phyloP scores from a whole-genome alignment of 2,113 vertebrate species.

The Prinia subflava region DNA sequence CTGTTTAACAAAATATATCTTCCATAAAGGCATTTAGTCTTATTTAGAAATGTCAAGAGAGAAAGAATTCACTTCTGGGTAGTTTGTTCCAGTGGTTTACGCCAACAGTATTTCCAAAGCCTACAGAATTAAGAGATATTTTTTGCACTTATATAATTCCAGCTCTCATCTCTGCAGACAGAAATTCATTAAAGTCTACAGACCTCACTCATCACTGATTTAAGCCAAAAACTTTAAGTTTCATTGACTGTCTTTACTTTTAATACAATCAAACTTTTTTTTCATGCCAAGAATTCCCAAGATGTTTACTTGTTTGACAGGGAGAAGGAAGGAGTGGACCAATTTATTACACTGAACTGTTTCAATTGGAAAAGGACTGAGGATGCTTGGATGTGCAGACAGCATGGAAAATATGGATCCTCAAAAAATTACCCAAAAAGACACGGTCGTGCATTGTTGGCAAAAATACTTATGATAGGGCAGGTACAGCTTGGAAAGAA shows the following conservation, averaged over 20 bases:
- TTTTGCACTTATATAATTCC: conserved; percentile 27
- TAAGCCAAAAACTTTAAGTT: conserved; percentile 1
- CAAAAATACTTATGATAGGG: neutral
- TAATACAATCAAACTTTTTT: neutral
- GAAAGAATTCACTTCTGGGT: conserved; percentile 25
- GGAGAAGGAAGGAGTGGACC: neutral
- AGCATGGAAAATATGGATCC: neutral
- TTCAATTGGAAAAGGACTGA: neutral
- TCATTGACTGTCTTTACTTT: neutral
- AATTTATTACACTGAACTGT: neutral
- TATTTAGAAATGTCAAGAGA: conserved; percentile 44
- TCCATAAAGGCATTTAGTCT: conserved; percentile 47
- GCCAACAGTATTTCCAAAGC: conserved; percentile 38
- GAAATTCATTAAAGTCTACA: conserved; percentile 25
- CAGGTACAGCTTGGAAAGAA: neutral
- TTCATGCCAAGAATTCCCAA: neutral
- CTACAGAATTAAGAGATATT: conserved; percentile 38
- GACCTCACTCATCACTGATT: neutral
- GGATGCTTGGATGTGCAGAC: neutral
- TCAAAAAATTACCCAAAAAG: neutral
- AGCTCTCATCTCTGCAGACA: neutral
- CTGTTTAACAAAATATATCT: conserved; percentile 54
- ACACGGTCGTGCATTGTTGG: neutral
- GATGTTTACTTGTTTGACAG: neutral
- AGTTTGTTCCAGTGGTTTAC: conserved; percentile 56